phyloP scores from a whole-genome alignment of 1,140 invertebrate species.

The Homalodisca vitripennis region DNA sequence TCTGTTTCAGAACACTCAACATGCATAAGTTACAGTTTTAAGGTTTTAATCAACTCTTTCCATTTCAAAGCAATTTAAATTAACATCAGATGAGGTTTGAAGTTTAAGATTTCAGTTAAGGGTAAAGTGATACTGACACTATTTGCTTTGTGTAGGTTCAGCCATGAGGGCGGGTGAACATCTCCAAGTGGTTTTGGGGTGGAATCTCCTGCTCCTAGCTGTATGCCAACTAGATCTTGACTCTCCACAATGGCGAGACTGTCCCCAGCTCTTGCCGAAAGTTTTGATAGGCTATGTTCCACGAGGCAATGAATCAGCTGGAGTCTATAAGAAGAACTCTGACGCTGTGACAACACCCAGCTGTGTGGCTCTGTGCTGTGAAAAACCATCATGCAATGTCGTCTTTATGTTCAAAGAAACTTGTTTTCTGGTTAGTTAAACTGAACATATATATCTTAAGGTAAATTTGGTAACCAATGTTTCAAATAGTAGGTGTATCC shows the following conservation, averaged over 20 bases:
- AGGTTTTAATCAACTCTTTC: too few species aligned
- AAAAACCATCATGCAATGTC: slow-evolving; percentile 66
- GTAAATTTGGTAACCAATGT: too few species aligned
- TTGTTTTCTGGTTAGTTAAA: slow-evolving; percentile 65
- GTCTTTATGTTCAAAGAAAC: slow-evolving; percentile 71
- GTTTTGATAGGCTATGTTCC: slow-evolving; percentile 43
- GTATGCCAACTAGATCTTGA: slow-evolving; percentile 27
- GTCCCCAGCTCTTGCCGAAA: slow-evolving; percentile 35
- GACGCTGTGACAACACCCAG: slow-evolving; percentile 55
- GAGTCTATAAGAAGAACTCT: slow-evolving; percentile 58
- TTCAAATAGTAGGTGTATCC: too few species aligned
- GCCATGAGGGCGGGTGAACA: background rate
- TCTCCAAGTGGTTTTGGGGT: background rate
- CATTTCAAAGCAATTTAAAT: too few species aligned
- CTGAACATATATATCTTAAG: slow-evolving; percentile 2
- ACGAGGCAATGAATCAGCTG: slow-evolving; percentile 58
- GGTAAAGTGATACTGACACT: too few species aligned
- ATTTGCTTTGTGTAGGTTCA: background rate
- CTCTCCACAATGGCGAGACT: slow-evolving; percentile 29
- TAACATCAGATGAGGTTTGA: too few species aligned
- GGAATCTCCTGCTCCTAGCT: background rate
- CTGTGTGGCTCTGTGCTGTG: slow-evolving; percentile 74
- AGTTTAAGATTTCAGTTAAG: too few species aligned
- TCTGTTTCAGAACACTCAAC: too few species aligned
- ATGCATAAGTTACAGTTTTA: too few species aligned